Conservation (phyloP, 2,888 invertebrate genomes). For the Ellobium chinense region DNA sequence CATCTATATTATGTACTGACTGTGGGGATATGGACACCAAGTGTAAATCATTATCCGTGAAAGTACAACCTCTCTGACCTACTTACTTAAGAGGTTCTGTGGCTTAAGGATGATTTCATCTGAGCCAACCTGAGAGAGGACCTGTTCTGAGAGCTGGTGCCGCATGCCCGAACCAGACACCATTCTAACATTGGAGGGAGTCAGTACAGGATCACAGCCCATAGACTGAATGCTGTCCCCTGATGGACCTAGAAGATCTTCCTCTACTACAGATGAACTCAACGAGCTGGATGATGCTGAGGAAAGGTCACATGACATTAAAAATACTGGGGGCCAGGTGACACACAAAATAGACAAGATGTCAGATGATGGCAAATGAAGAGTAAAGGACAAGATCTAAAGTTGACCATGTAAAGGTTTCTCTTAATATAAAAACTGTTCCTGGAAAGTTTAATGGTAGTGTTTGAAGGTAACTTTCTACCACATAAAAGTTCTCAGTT, state of each 20-base stretch:
- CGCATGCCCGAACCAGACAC: conserved; percentile 14
- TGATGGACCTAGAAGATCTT: conserved; percentile 52
- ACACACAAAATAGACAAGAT: too few species aligned
- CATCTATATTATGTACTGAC: too few species aligned
- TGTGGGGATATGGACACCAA: too few species aligned
- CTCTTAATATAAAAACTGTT: too few species aligned
- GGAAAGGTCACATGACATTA: neutral
- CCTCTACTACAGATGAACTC: conserved; percentile 61
- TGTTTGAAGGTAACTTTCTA: too few species aligned
- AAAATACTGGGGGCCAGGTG: too few species aligned
- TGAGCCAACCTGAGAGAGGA: conserved; percentile 62
- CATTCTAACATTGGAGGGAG: neutral
- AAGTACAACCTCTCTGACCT: neutral
- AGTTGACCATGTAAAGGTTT: too few species aligned
- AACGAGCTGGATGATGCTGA: conserved; percentile 66
- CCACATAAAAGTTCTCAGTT: too few species aligned
- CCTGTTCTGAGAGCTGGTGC: conserved; percentile 56
- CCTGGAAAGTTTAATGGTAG: too few species aligned
- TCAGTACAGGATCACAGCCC: conserved; percentile 22
- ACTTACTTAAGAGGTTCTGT: conserved; percentile 66
- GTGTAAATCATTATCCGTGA: too few species aligned
- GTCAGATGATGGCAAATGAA: too few species aligned
- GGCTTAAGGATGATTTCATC: conserved; percentile 76
- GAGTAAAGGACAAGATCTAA: too few species aligned
- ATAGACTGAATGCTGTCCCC: conserved; percentile 33